Conservation (phyloP, 2,888 invertebrate species). For the Ochropleura plecta region DNA sequence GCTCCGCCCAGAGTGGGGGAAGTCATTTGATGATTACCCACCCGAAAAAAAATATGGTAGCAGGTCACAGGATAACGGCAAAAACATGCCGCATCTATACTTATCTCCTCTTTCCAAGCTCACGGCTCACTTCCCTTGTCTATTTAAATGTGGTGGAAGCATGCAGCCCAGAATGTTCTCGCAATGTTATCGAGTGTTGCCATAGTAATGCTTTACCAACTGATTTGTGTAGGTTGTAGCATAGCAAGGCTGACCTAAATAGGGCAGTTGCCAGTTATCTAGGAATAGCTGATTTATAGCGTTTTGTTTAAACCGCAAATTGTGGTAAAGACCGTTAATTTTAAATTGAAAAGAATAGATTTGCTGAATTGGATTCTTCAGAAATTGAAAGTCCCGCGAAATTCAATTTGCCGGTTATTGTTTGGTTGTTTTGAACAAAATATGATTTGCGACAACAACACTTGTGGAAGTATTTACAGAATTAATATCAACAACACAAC, state of each 20-base stretch:
- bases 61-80: too few species aligned
- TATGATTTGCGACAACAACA: too few species aligned
- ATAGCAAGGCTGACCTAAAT: conserved; percentile 16
- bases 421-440: too few species aligned
- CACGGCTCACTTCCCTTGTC: conserved; percentile 46
- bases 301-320: conserved; percentile 26
- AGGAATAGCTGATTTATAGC: not conserved
- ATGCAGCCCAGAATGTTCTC: conserved; percentile 49
- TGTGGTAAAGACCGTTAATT: conserved; percentile 37
- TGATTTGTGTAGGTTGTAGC: conserved; percentile 20
- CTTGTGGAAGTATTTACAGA: too few species aligned
- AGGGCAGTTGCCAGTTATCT: not conserved
- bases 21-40: too few species aligned
- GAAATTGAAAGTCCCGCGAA: too few species aligned
- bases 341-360: conserved; percentile 35
- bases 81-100: conserved; percentile 13
- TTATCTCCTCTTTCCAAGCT: not conserved
- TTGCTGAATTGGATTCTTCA: not conserved
- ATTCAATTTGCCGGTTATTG: too few species aligned
- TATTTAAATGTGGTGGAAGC: conserved; percentile 59
- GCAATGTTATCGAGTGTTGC: conserved; percentile 36
- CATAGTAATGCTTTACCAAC: conserved; percentile 18
- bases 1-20: too few species aligned
- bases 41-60: too few species aligned
- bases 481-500: too few species aligned